A percentile compares a stretch with the other conserved stretches of the same genome.
Evolutionary conservation across 1,140 invertebrate genomes (phyloP).

Genomic region (Scylla paramamosain): DNA sequence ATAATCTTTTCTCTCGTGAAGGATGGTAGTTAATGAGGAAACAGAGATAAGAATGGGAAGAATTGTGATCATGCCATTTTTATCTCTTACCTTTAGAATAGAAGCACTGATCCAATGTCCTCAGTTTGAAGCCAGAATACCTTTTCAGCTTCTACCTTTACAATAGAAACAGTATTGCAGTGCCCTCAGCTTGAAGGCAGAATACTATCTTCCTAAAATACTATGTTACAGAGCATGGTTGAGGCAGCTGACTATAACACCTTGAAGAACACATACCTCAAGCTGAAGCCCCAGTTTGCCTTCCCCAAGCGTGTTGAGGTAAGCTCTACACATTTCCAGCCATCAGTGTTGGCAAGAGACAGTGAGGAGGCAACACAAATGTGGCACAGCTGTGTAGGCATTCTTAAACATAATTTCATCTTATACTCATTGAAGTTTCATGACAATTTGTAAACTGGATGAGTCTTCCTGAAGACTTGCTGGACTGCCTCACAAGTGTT

Average conservation of each 20-base stretch:
- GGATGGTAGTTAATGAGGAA: not conserved
- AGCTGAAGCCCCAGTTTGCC: slow-evolving; percentile 42
- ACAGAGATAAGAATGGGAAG: too few species aligned
- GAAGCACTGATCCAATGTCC: not conserved
- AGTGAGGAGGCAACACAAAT: too few species aligned
- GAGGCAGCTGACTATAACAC: not conserved
- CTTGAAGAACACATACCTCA: slow-evolving; percentile 29
- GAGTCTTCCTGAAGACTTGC: too few species aligned
- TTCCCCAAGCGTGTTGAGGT: slow-evolving; percentile 59
- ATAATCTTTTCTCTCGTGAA: not conserved
- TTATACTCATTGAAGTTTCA: too few species aligned
- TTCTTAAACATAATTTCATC: too few species aligned
- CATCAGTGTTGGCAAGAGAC: too few species aligned
- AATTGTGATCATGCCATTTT: too few species aligned
- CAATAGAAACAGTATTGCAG: not conserved
- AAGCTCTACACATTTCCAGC: not conserved
- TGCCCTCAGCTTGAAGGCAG: not conserved
- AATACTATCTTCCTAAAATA: too few species aligned
- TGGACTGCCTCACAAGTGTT: too few species aligned
- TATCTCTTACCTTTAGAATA: too few species aligned
- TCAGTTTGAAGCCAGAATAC: not conserved
- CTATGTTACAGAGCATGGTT: not conserved
- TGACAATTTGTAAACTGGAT: too few species aligned
- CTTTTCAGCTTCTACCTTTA: not conserved
- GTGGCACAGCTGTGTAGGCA: too few species aligned